Conservation (phyloP, 2,797 vertebrate genomes). For the Enteromius unitaeniatus region DNA sequence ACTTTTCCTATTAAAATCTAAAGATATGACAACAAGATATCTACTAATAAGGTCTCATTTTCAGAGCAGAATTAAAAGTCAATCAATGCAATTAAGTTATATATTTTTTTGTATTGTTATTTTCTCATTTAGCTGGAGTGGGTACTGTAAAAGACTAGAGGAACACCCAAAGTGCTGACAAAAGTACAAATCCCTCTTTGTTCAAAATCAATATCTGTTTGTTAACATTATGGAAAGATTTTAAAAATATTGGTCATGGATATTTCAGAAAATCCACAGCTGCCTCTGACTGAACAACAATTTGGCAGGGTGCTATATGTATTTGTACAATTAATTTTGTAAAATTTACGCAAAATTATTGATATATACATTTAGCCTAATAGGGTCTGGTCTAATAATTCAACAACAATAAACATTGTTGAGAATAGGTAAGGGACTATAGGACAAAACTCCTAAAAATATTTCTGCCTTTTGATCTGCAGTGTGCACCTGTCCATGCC, state of each 20-base stretch:
- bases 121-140: neutral
- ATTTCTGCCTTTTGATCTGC: slow-evolving; percentile 69
- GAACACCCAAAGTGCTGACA: neutral
- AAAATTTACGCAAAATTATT: neutral
- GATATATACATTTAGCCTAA: neutral
- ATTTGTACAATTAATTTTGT: neutral
- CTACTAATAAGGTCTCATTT: neutral
- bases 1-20: too few species aligned
- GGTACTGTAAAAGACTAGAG: neutral
- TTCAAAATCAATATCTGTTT: neutral
- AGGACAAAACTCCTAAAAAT: neutral
- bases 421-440: neutral
- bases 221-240: neutral
- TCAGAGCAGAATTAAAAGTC: neutral
- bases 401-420: neutral
- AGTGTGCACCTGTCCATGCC: slow-evolving; percentile 74
- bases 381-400: neutral
- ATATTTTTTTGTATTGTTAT: neutral
- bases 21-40: neutral
- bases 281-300: neutral
- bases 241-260: neutral
- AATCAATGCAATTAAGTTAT: too few species aligned
- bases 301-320: neutral
- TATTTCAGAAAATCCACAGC: neutral
- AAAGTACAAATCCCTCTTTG: neutral